phyloP scores from a whole-genome alignment of 2,797 vertebrate species.

The Cuculus canorus region DNA sequence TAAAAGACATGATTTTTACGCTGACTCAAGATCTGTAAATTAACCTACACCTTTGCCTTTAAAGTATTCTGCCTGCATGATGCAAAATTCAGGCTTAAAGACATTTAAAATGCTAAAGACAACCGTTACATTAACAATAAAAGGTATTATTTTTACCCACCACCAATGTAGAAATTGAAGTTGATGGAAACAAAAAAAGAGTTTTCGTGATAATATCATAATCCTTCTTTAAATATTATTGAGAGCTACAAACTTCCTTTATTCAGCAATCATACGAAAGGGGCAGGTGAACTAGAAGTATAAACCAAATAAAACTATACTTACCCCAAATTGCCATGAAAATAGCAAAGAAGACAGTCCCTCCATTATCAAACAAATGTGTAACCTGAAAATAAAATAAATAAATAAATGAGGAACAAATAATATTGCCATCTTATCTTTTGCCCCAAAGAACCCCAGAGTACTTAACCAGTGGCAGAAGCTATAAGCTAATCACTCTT shows the following conservation, averaged over 20 bases:
- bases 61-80: neutral
- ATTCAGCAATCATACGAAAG: neutral
- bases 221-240: neutral
- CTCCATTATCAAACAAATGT: constrained; percentile 97
- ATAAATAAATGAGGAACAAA: neutral
- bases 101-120: neutral
- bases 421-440: neutral
- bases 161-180: neutral
- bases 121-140: neutral
- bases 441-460: neutral
- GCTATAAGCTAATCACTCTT: neutral
- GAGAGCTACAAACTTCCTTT: neutral
- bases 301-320: constrained; percentile 50
- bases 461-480: neutral
- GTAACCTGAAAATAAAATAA: constrained; percentile 85
- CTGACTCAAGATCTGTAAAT: neutral
- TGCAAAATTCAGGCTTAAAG: neutral
- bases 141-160: neutral
- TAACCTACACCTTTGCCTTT: neutral
- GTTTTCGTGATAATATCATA: neutral
- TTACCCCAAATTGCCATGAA: constrained; percentile 99
- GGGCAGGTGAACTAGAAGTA: neutral
- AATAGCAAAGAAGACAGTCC: constrained; percentile 99
- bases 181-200: neutral
- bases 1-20: neutral